Base-by-base conservation (phyloP, 2,888 invertebrate species). In the Cheilosia pagana region DNA sequence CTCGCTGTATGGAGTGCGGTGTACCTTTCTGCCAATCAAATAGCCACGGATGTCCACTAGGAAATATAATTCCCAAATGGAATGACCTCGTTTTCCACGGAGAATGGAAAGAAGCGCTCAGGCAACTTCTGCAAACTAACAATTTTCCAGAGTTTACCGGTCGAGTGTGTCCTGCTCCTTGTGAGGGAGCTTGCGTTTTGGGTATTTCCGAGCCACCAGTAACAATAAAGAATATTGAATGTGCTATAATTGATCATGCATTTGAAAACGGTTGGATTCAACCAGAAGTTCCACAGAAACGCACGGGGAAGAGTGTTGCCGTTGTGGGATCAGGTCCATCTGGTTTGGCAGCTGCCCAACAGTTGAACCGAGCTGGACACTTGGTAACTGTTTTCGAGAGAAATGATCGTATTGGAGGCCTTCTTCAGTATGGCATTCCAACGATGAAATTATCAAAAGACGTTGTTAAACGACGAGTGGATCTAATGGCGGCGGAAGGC, bases 51-150 rank as follows among this genome's bases (percentile, higher is more conserved):
- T 99, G 99, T 90, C 99, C 99, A 0, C 94, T 99, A 45, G 99
- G 99, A 39, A 99, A 99, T 92, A 98, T 99, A 88, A 98, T 99
- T 87, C 99, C 99, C 68, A 98, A 98, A 93, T 99, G 99, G 98
- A 99, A 99, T 92, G 98, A 99, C 90, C 94, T 99, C 21, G 94
- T 99, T n/a, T 99, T 96, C 93, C 94, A 96, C 89, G 96, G 95
- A 60, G 96, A 98, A 90, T 99, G 99, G 99, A 94, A 95, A 87
- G 97, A 98, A 91, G 99, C 99, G 19, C 93, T 99, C 6, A 94
- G 95, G 78, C 98, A 98, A 88, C 93, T 99, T 70, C 92, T 98
- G 88, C 99, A 99, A 93, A 99, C 99, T 0, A 99, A 99, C 90
- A 99, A 99, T 92, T 99, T 99, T 93, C 99, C 99, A n/a, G 98